phyloP scores from a whole-genome alignment of 2,113 vertebrate genomes.

The Lycaon pictus region DNA sequence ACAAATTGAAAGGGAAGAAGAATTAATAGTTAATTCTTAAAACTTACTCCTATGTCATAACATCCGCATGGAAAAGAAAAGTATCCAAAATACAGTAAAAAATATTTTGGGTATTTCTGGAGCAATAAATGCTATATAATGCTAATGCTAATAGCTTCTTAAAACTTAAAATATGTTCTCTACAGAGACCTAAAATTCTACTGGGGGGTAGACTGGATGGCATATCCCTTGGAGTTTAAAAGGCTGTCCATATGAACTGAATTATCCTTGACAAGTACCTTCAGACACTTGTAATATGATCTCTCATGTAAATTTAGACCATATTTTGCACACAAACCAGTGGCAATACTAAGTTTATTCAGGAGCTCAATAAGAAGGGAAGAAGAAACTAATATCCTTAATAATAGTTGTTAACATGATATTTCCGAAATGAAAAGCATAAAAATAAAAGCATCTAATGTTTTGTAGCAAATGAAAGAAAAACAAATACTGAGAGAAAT shows the following conservation, averaged over 20 bases:
- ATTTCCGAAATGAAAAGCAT: constrained; percentile 88
- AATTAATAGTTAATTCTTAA: not conserved
- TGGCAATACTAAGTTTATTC: constrained; percentile 88
- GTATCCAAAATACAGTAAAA: not conserved
- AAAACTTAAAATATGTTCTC: constrained; percentile 86
- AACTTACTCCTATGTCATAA: not conserved
- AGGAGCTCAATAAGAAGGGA: constrained; percentile 87
- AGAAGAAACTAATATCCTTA: constrained; percentile 86
- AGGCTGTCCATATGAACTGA: constrained; percentile 91
- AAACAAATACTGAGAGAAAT: constrained; percentile 77
- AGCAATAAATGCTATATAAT: constrained; percentile 15
- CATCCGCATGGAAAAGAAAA: constrained; percentile 23
- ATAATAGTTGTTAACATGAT: constrained; percentile 88
- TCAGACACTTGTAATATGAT: constrained; percentile 92
- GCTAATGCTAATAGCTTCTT: constrained; percentile 55
- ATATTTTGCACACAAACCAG: constrained; percentile 88
- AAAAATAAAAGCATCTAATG: constrained; percentile 88
- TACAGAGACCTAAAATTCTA: constrained; percentile 86
- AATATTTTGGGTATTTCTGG: not conserved
- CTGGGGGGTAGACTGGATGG: constrained; percentile 88
- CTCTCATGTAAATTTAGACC: constrained; percentile 94
- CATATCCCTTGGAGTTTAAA: constrained; percentile 88
- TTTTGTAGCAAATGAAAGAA: constrained; percentile 86
- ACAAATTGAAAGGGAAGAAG: not conserved
- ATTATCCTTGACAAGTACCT: constrained; percentile 93